Evolutionary conservation across 2,113 vertebrate species (phyloP).

Genomic region (Gymnogyps californianus): DNA sequence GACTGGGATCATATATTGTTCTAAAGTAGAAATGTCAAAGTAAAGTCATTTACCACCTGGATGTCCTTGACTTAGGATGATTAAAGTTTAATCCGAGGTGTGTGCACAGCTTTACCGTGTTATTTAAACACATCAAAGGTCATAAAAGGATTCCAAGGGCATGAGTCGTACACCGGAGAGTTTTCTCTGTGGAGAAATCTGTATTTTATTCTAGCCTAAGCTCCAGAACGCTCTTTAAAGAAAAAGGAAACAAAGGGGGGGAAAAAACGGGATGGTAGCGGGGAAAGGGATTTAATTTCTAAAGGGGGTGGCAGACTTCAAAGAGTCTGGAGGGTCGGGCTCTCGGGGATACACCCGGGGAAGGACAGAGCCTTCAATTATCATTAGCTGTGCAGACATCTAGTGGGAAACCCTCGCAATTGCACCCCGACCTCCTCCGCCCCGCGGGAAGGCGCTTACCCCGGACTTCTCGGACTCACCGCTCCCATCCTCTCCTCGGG

Average conservation of each 20-base stretch:
- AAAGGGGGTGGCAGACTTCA: not conserved
- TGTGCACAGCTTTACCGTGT: slow-evolving; percentile 71
- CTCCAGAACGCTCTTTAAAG: not conserved
- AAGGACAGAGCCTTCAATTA: not conserved
- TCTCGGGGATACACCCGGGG: not conserved
- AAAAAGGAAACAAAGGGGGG: not conserved
- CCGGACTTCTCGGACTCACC: not conserved
- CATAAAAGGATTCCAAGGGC: slow-evolving; percentile 73
- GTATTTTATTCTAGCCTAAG: slow-evolving; percentile 28
- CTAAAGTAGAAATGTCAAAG: slow-evolving; percentile 68
- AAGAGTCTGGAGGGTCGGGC: not conserved
- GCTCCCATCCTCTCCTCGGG: not conserved
- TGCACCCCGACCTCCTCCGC: slow-evolving; percentile 47
- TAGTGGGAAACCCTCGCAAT: slow-evolving; percentile 74
- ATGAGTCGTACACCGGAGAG: slow-evolving; percentile 9
- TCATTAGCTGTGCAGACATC: slow-evolving; percentile 79
- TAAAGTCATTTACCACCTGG: slow-evolving; percentile 78
- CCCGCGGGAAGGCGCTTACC: not conserved
- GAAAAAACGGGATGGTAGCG: rapidly evolving
- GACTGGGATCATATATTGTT: slow-evolving; percentile 53
- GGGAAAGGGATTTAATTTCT: not conserved
- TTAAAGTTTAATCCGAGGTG: slow-evolving; percentile 82
- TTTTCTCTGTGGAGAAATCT: slow-evolving; percentile 21
- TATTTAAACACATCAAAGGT: slow-evolving; percentile 77
- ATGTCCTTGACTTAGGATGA: slow-evolving; percentile 77